Evolutionary conservation across 2,797 vertebrate species (phyloP).

Genomic region (Sebastes hopkinsi): DNA sequence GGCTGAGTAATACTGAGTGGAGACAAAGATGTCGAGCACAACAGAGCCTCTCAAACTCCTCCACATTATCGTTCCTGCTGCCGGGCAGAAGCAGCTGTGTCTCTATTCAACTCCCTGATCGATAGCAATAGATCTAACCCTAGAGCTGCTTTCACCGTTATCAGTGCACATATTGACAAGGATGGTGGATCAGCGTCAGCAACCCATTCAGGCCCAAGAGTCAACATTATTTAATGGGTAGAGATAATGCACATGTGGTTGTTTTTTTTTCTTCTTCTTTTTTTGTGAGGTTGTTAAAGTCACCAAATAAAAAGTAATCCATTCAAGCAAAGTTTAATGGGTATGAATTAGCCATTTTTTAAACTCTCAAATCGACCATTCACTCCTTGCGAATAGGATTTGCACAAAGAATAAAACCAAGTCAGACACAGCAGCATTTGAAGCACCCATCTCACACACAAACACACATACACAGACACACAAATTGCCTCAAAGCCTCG

Average conservation of each 20-base stretch:
- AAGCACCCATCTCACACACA: not conserved
- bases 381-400: conserved; percentile 17
- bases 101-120: conserved; percentile 65
- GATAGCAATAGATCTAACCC: conserved; percentile 66
- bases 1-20: not conserved
- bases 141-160: conserved; percentile 56
- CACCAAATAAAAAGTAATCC: conserved; percentile 3
- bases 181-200: conserved; percentile 53
- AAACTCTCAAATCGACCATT: conserved; percentile 22
- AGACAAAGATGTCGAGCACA: not conserved
- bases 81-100: conserved; percentile 33
- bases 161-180: conserved; percentile 70
- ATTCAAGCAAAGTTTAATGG: conserved; percentile 3
- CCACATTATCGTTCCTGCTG: not conserved
- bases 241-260: conserved; percentile 5
- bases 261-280: not conserved
- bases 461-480: not conserved
- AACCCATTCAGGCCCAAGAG: conserved; percentile 29
- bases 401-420: conserved; percentile 17
- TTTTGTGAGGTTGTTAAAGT: not conserved
- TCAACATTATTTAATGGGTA: conserved; percentile 41
- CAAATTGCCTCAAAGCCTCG: conserved; percentile 28
- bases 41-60: not conserved
- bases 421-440: conserved; percentile 4
- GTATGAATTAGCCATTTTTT: not conserved